Percentiles rank a stretch among this genome's conserved stretches.
These are phyloP conservation scores for Hirtodrosophila alboralis DNA, from an alignment of 2,888 invertebrate species.

Conservation along the genomic window DNA sequence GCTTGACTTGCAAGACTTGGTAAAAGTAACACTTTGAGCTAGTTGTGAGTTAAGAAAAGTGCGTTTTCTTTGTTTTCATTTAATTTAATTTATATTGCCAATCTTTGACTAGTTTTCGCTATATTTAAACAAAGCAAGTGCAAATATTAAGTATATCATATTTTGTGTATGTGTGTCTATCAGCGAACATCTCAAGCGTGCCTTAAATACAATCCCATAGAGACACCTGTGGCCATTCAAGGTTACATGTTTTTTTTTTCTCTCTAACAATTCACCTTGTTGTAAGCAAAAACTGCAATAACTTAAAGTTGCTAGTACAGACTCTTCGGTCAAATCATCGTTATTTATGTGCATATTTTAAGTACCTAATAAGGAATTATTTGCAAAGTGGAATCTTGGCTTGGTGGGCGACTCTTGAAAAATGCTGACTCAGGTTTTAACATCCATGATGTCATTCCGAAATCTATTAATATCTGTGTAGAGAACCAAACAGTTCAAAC, in stretches of 20 bases:
- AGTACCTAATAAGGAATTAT: constrained; percentile 21
- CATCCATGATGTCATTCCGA: constrained; percentile 43
- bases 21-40: constrained; percentile 38
- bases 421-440: constrained; percentile 26
- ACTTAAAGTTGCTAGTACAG: background rate
- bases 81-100: background rate
- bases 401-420: constrained; percentile 30
- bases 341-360: background rate
- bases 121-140: constrained; percentile 2
- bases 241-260: constrained; percentile 19
- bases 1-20: constrained; percentile 25
- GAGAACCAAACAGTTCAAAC: constrained; percentile 1
- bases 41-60: constrained; percentile 38
- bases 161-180: background rate
- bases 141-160: background rate
- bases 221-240: constrained; percentile 27
- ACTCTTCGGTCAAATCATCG: background rate
- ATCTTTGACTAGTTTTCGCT: constrained; percentile 1
- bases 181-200: background rate
- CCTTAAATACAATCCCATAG: background rate
- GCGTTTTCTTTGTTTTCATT: constrained; percentile 8
- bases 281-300: constrained; percentile 1
- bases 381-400: constrained; percentile 11
- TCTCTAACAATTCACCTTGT: constrained; percentile 15
- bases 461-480: too few relatives aligned